These are phyloP conservation scores for Pelosia muscerda DNA, from an alignment of 2,888 invertebrate species.

Conservation along the genomic window DNA sequence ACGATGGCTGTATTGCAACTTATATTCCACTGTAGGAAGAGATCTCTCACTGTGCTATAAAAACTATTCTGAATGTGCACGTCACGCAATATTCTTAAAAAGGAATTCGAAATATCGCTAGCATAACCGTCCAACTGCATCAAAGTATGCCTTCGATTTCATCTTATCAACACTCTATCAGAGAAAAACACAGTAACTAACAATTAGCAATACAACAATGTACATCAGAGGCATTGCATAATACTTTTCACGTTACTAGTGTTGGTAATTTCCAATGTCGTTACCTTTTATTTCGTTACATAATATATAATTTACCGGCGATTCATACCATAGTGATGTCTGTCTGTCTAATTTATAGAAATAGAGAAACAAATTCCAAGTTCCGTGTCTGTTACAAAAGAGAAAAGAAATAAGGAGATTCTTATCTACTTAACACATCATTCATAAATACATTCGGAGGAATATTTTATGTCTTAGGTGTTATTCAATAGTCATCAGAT, in stretches of 20 bases:
- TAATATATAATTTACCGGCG: constrained; percentile 70
- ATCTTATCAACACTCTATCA: constrained; percentile 24
- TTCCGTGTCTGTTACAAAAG: constrained; percentile 23
- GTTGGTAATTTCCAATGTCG: constrained; percentile 42
- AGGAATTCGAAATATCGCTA: background rate
- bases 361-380: constrained; percentile 32
- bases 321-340: constrained; percentile 60
- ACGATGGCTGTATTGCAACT: background rate
- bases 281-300: constrained; percentile 66
- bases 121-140: background rate
- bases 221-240: constrained; percentile 41
- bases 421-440: constrained; percentile 16
- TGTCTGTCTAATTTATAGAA: constrained; percentile 63
- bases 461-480: background rate
- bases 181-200: constrained; percentile 21
- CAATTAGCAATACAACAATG: constrained; percentile 39
- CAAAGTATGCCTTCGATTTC: background rate
- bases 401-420: constrained; percentile 6
- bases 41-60: too few species aligned
- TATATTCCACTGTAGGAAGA: too few species aligned
- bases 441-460: background rate
- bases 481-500: background rate
- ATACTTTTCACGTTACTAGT: constrained; percentile 54
- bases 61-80: too few species aligned
- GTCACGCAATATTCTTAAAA: too few species aligned